Evolutionary conservation across 2,888 invertebrate species (phyloP).

Genomic region (Neoitamus cyanurus): DNA sequence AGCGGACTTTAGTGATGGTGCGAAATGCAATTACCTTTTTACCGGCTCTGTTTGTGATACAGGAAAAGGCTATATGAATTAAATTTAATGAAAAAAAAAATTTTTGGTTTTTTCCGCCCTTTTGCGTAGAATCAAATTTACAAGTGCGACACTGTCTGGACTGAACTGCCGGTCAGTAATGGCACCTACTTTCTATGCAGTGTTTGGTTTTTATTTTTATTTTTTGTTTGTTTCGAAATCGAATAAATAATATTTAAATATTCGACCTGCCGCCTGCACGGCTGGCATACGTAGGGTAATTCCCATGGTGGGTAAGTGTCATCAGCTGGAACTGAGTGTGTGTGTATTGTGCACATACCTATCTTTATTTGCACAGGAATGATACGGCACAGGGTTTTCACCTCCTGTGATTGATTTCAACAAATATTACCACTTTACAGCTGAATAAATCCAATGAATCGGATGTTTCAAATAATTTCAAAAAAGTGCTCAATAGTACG

Average conservation of each 20-base stretch:
- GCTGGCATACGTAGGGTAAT: not conserved
- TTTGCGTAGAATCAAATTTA: not conserved
- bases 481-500: not conserved
- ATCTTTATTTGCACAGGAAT: not conserved
- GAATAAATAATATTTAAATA: not conserved
- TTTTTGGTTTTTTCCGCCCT: not conserved
- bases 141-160: not conserved
- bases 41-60: not conserved
- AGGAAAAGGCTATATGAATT: not conserved
- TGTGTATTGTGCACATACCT: not conserved
- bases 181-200: not conserved
- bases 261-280: not conserved
- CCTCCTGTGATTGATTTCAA: not conserved
- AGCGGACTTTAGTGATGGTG: too few species aligned
- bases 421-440: not conserved
- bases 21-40: not conserved
- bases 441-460: not conserved
- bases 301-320: not conserved
- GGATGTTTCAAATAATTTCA: not conserved
- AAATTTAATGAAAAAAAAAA: not conserved
- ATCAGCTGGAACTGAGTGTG: not conserved
- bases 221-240: not conserved
- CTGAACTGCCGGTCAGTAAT: not conserved
- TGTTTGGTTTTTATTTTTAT: too few species aligned
- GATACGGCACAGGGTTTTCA: not conserved